A percentile compares a stretch with the other conserved stretches of the same genome.
These are phyloP conservation scores for Astyanax mexicanus DNA, from an alignment of 2,797 vertebrate species.

Conservation along the genomic window DNA sequence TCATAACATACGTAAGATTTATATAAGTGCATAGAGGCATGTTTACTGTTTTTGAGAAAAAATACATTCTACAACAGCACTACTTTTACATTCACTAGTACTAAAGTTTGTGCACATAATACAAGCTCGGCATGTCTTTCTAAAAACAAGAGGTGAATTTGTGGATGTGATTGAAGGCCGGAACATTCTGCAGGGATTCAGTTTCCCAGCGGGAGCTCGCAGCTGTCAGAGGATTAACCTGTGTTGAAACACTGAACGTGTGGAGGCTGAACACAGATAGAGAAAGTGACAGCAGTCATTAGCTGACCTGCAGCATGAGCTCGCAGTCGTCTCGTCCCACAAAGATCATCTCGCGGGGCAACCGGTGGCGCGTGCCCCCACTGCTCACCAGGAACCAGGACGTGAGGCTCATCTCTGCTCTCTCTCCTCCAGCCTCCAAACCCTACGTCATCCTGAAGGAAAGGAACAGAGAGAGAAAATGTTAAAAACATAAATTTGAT, in stretches of 20 bases:
- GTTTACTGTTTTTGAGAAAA: too few species aligned
- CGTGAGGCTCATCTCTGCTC: constrained; percentile 84
- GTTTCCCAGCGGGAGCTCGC: not conserved
- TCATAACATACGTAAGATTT: too few species aligned
- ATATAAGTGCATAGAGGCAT: too few species aligned
- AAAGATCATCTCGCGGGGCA: constrained; percentile 99
- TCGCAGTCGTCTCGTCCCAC: constrained; percentile 98
- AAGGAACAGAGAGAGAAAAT: constrained; percentile 7
- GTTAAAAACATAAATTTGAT: not conserved
- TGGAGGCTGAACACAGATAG: not conserved
- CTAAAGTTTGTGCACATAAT: too few species aligned
- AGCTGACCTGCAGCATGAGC: constrained; percentile 96
- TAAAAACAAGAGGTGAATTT: too few species aligned
- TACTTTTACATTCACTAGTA: too few species aligned
- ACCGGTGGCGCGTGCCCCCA: constrained; percentile 94
- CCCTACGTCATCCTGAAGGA: constrained; percentile 82
- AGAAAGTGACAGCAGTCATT: not conserved
- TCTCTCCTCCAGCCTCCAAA: constrained; percentile 37
- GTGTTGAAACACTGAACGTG: not conserved
- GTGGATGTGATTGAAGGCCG: too few species aligned
- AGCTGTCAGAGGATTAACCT: not conserved
- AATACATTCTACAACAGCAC: too few species aligned
- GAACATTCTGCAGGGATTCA: not conserved
- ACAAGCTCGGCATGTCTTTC: too few species aligned
- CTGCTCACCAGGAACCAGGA: constrained; percentile 99